These are phyloP conservation scores for Neodiprion lecontei DNA, from an alignment of 1,140 invertebrate genomes.

Conservation along the genomic window DNA sequence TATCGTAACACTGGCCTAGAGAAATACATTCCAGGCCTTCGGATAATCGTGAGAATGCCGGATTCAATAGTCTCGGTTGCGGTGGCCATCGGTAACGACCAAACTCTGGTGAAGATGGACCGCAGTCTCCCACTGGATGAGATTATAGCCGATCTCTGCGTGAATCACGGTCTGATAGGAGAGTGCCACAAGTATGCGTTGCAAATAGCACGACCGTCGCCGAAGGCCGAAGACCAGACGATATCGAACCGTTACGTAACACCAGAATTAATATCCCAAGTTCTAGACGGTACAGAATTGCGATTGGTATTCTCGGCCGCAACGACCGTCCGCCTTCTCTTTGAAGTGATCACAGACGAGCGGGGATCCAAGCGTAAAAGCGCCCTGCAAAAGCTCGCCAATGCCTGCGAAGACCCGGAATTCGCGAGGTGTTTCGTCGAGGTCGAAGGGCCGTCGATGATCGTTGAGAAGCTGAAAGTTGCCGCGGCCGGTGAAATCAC, in stretches of 20 bases:
- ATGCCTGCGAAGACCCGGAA: constrained; percentile 9
- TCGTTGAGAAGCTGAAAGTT: background rate
- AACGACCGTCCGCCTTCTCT: background rate
- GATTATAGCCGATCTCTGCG: background rate
- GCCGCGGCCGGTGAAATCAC: background rate
- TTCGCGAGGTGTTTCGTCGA: constrained; percentile 11
- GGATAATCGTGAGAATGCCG: background rate
- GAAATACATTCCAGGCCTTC: background rate
- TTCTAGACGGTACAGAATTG: constrained; percentile 8
- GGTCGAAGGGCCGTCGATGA: background rate
- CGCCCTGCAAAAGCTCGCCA: background rate
- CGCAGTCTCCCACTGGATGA: constrained; percentile 1
- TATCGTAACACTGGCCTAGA: background rate
- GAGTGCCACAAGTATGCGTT: constrained; percentile 4
- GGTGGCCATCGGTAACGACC: constrained; percentile 1
- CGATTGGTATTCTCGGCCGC: background rate
- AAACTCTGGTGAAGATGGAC: constrained; percentile 7
- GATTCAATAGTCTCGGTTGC: constrained; percentile 9
- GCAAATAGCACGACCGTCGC: constrained; percentile 8
- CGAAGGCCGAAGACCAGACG: constrained; percentile 2
- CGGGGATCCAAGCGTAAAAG: background rate
- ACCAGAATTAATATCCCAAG: background rate
- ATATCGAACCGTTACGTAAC: constrained; percentile 5
- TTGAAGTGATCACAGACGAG: background rate
- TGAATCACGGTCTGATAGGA: background rate